Conservation (phyloP, 2,113 vertebrate species). For the Spea bombifrons region DNA sequence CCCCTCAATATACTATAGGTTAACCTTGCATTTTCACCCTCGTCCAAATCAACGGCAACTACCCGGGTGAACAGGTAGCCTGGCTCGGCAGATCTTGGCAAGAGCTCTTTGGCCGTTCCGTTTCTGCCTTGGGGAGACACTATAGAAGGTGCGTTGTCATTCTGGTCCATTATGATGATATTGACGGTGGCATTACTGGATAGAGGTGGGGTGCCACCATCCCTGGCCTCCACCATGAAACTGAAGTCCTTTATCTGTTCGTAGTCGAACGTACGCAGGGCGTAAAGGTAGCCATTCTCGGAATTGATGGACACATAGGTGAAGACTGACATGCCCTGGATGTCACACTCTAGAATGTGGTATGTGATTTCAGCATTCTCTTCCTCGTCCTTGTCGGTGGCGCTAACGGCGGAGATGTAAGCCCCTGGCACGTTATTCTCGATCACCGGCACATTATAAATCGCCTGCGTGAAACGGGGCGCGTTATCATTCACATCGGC, state of each 20-base stretch:
- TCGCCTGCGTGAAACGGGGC: constrained; percentile 84
- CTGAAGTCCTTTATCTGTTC: constrained; percentile 94
- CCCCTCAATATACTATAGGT: constrained; percentile 91
- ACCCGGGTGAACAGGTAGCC: constrained; percentile 90
- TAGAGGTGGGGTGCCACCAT: constrained; percentile 77
- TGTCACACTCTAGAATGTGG: constrained; percentile 90
- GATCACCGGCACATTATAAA: constrained; percentile 92
- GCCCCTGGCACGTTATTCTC: constrained; percentile 97
- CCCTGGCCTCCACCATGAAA: constrained; percentile 86
- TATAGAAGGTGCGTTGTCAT: constrained; percentile 89
- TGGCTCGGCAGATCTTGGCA: constrained; percentile 87
- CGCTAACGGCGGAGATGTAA: constrained; percentile 93
- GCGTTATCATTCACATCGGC: constrained; percentile 96
- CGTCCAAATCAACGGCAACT: constrained; percentile 89
- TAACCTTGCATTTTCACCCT: constrained; percentile 90
- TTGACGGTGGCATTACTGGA: constrained; percentile 85
- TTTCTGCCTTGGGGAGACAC: constrained; percentile 86
- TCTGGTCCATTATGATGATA: constrained; percentile 90
- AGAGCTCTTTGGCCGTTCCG: constrained; percentile 83
- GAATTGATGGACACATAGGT: constrained; percentile 98
- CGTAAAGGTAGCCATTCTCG: constrained; percentile 93
- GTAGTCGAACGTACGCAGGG: constrained; percentile 92
- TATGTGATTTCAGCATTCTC: constrained; percentile 87
- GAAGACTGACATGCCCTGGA: constrained; percentile 94
- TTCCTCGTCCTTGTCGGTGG: constrained; percentile 85